Evolutionary conservation across 1,140 invertebrate genomes (phyloP), one percentile per base, ranked within the genome.

Genomic region (Sminthurinus signatus): DNA sequence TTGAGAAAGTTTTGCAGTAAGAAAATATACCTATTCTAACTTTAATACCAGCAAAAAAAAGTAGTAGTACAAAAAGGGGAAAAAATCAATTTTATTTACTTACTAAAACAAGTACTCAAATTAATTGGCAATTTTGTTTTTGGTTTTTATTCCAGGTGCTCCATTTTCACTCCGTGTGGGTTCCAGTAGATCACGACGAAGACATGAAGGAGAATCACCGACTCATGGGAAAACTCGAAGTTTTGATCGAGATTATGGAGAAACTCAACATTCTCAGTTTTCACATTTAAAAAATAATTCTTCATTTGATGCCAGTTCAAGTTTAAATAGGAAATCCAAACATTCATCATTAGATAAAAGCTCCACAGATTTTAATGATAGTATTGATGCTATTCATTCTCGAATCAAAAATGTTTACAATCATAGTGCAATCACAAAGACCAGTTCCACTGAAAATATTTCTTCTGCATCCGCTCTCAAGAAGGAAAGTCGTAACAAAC

Each of bases 151-250:
- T 75, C 32, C 50, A 83, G 82, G 81, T n/a, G 83, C 81, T 14
- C 82, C 82, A 31, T 84, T 81, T 73, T 77, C 63, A 60, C 81
- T 73, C 77, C 80, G 70, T 78, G 78, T 83, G 4, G 71, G 71
- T 15, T 64, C 67, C 15, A 67, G 67, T 51, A 50, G 59, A 23
- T 71, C 69, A 25, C 44, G 65, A 32, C 58, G 68, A 4, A 50
- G 50, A 23, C 55, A 57, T 15, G 67, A 72, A 32, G 55, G 32
- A 23, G 25, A 25, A 8, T 32, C 27, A 39, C 56, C 42, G 25
- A 17, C 50, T 3, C 67, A 67, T 23, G 70, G 70, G 29, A 72
- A 72, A 61, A 72, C 70, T 2, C 31, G 70, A 19, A 72, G 67
- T 52, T 72, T 67, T 48, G 70, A 72, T 57, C 42, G 64, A 12